These are phyloP conservation scores for Erpornis zantholeuca DNA, from an alignment of 2,113 vertebrate genomes.

Conservation along the genomic window DNA sequence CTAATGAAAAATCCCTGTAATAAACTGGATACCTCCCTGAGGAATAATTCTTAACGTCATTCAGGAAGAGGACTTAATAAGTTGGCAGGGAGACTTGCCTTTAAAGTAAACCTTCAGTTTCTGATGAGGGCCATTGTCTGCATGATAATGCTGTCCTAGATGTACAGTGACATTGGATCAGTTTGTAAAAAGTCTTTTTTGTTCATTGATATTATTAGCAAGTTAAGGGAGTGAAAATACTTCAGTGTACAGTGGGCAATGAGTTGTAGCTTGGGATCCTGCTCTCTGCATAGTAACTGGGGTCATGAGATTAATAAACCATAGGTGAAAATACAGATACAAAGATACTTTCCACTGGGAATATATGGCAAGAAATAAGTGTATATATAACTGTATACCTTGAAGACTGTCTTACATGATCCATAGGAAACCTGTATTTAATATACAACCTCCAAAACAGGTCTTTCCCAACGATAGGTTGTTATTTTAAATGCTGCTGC, in stretches of 20 bases:
- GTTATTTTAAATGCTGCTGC: not conserved
- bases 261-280: not conserved
- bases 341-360: not conserved
- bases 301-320: not conserved
- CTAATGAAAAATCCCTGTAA: not conserved
- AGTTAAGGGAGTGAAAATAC: not conserved
- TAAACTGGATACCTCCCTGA: not conserved
- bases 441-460: not conserved
- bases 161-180: not conserved
- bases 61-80: not conserved
- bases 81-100: not conserved
- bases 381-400: not conserved
- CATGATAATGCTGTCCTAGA: not conserved
- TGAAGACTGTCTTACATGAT: not conserved
- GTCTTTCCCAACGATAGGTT: not conserved
- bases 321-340: not conserved
- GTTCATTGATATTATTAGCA: not conserved
- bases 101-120: not conserved
- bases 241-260: not conserved
- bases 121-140: not conserved
- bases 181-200: not conserved
- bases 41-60: not conserved
- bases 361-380: not conserved
- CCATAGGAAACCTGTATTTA: not conserved
- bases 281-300: not conserved